Conservation (phyloP, 1,140 invertebrate species). For the Drosophila triauraria region DNA sequence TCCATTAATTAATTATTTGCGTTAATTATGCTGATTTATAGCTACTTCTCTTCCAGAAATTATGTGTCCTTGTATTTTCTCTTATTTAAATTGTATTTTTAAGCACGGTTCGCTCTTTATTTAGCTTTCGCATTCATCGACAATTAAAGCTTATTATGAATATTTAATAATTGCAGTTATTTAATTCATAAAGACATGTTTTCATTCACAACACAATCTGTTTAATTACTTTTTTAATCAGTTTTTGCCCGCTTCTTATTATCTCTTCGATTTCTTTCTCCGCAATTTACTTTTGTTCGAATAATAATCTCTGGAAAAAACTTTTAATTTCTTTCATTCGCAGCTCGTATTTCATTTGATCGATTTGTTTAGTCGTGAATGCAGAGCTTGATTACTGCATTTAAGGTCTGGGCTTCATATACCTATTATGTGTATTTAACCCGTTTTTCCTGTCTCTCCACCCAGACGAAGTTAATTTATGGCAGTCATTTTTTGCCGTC, state of each 20-base stretch:
- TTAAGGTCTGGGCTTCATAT: conserved; percentile 3
- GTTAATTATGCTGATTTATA: no score
- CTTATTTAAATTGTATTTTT: neutral
- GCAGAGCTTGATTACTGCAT: conserved; percentile 25
- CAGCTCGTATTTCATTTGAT: conserved; percentile 12
- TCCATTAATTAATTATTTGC: no score
- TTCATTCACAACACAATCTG: conserved; percentile 25
- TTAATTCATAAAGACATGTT: conserved; percentile 28
- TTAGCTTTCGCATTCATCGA: neutral
- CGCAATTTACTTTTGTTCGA: conserved; percentile 20
- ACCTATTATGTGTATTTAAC: conserved; percentile 11
- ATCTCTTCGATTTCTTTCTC: conserved; percentile 14
- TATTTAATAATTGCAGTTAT: conserved; percentile 39
- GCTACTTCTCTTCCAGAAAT: neutral
- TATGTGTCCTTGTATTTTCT: neutral
- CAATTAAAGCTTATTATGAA: conserved; percentile 22
- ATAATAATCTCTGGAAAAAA: conserved; percentile 20
- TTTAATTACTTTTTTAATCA: conserved; percentile 10
- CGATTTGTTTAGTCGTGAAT: conserved; percentile 35
- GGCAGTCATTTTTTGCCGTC: conserved; percentile 11
- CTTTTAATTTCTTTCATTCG: conserved; percentile 16
- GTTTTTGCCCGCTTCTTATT: conserved; percentile 9
- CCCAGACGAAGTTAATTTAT: conserved; percentile 31
- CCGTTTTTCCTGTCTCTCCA: conserved; percentile 6
- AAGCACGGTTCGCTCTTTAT: neutral